Evolutionary conservation across 1,140 invertebrate genomes (phyloP).

Genomic region (Achatina immaculata): DNA sequence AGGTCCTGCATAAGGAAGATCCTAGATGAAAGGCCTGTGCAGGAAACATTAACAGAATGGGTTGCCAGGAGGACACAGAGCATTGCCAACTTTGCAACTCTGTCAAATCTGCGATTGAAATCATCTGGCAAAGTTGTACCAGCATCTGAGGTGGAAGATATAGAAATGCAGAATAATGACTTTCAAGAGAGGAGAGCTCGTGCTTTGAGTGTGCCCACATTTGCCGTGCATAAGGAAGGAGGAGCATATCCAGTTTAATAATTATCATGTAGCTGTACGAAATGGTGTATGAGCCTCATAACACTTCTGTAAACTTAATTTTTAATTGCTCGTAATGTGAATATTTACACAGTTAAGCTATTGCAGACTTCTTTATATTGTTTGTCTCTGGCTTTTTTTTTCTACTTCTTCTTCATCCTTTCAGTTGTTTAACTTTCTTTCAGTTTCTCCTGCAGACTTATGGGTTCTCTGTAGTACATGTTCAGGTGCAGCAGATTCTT

Average conservation of each 20-base stretch:
- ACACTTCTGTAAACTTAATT: too few relatives aligned
- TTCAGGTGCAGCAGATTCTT: too few relatives aligned
- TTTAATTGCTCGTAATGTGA: too few relatives aligned
- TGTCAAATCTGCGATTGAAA: neutral
- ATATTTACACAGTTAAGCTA: too few relatives aligned
- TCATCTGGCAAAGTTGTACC: slow-evolving; percentile 35
- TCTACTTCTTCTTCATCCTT: too few relatives aligned
- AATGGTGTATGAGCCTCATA: too few relatives aligned
- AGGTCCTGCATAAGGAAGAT: slow-evolving; percentile 52
- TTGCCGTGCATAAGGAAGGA: slow-evolving; percentile 12
- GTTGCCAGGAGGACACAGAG: slow-evolving; percentile 24
- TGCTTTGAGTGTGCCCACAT: slow-evolving; percentile 24
- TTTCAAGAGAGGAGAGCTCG: slow-evolving; percentile 6
- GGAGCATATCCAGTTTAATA: slow-evolving; percentile 22
- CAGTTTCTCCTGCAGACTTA: too few relatives aligned
- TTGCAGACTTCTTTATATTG: too few relatives aligned
- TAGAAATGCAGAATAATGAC: slow-evolving; percentile 35
- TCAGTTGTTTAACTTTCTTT: too few relatives aligned
- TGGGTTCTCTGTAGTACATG: too few relatives aligned
- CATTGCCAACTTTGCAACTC: neutral
- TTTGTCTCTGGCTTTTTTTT: too few relatives aligned
- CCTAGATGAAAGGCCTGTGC: slow-evolving; percentile 26
- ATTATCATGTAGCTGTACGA: too few relatives aligned
- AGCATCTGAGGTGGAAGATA: slow-evolving; percentile 32
- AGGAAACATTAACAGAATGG: slow-evolving; percentile 31